Conservation (phyloP, 1,140 invertebrate species). For the Campoletis sonorensis region DNA sequence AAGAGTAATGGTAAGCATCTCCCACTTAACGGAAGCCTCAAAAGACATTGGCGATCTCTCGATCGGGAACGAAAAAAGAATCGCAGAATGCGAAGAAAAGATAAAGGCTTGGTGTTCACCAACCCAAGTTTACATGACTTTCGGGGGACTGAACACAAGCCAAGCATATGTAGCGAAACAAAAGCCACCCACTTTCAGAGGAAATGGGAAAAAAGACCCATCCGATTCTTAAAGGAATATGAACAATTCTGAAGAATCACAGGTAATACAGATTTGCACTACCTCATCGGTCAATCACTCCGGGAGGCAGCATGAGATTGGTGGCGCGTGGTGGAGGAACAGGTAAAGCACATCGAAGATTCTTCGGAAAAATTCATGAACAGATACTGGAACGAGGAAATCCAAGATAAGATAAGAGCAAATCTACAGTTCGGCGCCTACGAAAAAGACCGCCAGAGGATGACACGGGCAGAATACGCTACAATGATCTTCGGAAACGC, state of each 20-base stretch:
- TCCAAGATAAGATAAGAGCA: neutral
- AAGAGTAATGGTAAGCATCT: no score
- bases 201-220: constrained; percentile 7
- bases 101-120: neutral
- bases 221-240: neutral
- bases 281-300: neutral
- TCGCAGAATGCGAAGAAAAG: neutral
- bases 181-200: neutral
- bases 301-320: neutral
- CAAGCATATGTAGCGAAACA: neutral
- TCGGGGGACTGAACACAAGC: neutral
- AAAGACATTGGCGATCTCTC: no score
- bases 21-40: no score
- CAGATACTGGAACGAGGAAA: constrained; percentile 15
- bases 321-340: neutral
- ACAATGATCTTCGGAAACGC: neutral
- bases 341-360: neutral
- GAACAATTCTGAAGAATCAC: neutral
- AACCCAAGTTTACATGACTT: neutral
- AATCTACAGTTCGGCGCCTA: constrained; percentile 16
- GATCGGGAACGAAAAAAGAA: neutral
- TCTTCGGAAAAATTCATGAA: neutral
- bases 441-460: neutral
- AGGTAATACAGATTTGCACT: neutral
- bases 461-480: neutral